Conservation (phyloP, 2,113 vertebrate species). For the Mus pahari region DNA sequence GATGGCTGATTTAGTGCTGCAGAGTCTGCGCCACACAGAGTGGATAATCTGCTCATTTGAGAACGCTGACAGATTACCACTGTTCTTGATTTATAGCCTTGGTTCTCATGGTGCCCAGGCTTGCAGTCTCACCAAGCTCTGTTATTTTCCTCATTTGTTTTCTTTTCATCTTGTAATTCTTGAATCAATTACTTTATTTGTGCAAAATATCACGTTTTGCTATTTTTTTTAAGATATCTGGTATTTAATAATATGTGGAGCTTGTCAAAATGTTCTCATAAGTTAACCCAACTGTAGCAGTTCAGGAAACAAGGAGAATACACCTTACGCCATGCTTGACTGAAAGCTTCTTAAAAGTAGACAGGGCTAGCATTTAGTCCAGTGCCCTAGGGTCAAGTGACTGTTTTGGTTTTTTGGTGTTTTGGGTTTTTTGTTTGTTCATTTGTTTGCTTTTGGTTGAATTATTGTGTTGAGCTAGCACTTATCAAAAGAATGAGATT, state of each 20-base stretch:
- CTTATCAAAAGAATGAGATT: neutral
- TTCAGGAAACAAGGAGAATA: neutral
- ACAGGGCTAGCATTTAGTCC: no score
- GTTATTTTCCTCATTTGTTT: neutral
- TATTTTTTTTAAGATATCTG: slow-evolving; percentile 7
- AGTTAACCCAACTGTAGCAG: neutral
- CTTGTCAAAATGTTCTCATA: neutral
- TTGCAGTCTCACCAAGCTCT: neutral
- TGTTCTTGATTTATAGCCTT: neutral
- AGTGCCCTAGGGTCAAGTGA: neutral
- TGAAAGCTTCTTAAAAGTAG: neutral
- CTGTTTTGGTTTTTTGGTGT: no score
- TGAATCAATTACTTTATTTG: slow-evolving; percentile 2
- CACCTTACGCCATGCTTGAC: neutral
- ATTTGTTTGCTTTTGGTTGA: neutral
- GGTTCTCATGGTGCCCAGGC: neutral
- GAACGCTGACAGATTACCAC: neutral
- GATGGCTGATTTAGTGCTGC: neutral
- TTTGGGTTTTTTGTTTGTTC: neutral
- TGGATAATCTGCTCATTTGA: neutral
- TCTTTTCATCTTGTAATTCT: neutral
- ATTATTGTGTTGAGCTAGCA: neutral
- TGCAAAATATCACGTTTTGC: neutral
- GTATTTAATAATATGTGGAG: slow-evolving; percentile 7
- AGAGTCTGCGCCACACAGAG: rapidly evolving